A percentile compares a stretch with the other conserved stretches of the same genome.
These are phyloP conservation scores for Tautogolabrus adspersus DNA, from an alignment of 2,113 vertebrate species.

Conservation along the genomic window DNA sequence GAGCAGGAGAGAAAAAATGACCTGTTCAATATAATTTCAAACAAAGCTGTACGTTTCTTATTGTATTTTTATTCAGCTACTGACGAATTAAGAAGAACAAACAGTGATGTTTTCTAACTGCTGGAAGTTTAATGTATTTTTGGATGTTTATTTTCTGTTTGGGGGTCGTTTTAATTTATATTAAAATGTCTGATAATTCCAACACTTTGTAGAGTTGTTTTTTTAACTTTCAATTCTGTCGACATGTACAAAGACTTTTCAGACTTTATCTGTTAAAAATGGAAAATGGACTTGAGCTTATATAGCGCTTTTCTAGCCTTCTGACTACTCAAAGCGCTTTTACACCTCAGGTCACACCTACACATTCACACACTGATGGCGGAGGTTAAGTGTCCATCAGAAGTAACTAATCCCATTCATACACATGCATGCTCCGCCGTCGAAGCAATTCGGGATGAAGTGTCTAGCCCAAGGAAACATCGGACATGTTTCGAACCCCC, in stretches of 20 bases:
- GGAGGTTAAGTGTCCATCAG: too few species aligned
- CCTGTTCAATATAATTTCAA: conserved; percentile 49
- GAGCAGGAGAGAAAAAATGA: not conserved
- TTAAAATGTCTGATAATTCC: conserved; percentile 79
- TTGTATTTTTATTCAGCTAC: conserved; percentile 80
- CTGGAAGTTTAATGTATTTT: conserved; percentile 80
- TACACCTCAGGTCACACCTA: too few species aligned
- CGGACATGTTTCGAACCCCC: too few species aligned
- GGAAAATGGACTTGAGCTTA: too few species aligned
- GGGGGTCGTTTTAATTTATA: conserved; percentile 80
- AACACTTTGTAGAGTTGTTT: not conserved
- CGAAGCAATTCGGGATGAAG: too few species aligned
- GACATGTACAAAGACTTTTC: not conserved
- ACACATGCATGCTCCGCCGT: too few species aligned
- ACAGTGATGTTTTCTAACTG: conserved; percentile 78
- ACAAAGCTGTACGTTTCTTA: conserved; percentile 74
- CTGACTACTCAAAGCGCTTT: not conserved
- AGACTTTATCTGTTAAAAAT: not conserved
- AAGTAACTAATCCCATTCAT: too few species aligned
- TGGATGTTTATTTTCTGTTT: conserved; percentile 75
- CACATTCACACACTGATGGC: too few species aligned
- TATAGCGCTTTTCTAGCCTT: too few species aligned
- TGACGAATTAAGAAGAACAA: conserved; percentile 73
- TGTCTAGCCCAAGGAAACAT: too few species aligned
- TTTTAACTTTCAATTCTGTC: not conserved